Evolutionary conservation across 2,797 vertebrate genomes (phyloP).

Genomic region (Mus minutoides): DNA sequence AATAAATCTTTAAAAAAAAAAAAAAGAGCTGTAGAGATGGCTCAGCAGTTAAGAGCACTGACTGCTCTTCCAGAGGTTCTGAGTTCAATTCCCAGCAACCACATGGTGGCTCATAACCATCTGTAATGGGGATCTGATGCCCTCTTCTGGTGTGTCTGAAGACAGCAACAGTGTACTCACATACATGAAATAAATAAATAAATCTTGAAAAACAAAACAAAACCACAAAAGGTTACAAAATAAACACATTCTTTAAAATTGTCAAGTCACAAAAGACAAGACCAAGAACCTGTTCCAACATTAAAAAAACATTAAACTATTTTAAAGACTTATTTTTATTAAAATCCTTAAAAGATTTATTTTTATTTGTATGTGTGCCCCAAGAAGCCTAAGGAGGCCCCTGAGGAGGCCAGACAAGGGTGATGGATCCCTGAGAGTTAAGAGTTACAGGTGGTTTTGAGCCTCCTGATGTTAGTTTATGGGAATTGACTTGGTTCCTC

Average conservation of each 20-base stretch:
- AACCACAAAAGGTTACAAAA: slow-evolving; percentile 27
- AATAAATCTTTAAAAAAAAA: slow-evolving; percentile 42
- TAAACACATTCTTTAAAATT: slow-evolving; percentile 46
- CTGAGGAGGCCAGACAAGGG: background rate
- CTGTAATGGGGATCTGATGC: no score
- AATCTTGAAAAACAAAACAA: background rate
- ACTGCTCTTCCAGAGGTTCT: no score
- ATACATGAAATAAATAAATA: no score
- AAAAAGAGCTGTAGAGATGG: no score
- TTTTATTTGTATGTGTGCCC: background rate
- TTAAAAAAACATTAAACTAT: background rate
- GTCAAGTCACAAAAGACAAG: slow-evolving; percentile 20
- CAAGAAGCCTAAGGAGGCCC: background rate
- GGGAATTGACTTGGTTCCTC: background rate
- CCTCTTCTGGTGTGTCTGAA: no score
- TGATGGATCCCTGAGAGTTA: background rate
- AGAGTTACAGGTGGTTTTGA: background rate
- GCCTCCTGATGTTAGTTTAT: background rate
- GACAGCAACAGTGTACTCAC: no score
- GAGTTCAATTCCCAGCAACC: no score
- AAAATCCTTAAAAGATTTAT: background rate
- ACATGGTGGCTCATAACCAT: no score
- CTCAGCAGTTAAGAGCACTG: no score
- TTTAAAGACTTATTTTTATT: background rate
- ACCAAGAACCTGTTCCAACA: background rate